Percentiles rank a stretch among this genome's conserved stretches.
phyloP scores from a whole-genome alignment of 2,113 vertebrate species.

The Calidris pugnax region DNA sequence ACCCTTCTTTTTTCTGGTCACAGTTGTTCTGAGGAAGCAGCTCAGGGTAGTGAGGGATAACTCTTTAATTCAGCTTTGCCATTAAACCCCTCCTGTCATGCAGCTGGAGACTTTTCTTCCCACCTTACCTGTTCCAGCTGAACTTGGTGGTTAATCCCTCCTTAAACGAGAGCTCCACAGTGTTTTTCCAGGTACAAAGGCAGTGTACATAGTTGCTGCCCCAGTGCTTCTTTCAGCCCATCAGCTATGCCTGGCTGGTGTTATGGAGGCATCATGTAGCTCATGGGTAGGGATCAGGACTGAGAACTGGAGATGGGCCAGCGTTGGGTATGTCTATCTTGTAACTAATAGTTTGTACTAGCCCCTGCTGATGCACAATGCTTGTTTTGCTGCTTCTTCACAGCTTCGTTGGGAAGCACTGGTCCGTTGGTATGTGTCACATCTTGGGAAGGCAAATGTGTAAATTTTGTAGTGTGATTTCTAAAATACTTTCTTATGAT shows the following conservation, averaged over 20 bases:
- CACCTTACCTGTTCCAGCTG: background rate
- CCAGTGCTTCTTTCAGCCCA: background rate
- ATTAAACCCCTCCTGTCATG: background rate
- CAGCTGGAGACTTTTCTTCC: background rate
- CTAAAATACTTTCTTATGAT: background rate
- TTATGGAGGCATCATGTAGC: background rate
- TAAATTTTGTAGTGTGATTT: background rate
- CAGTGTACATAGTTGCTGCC: rapidly evolving
- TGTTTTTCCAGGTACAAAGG: background rate
- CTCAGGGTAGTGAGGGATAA: background rate
- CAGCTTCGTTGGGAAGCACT: background rate
- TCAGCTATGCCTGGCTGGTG: background rate
- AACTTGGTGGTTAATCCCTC: background rate
- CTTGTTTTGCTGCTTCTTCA: background rate
- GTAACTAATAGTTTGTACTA: background rate
- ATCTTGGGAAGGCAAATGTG: background rate
- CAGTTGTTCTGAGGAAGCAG: background rate
- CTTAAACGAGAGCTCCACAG: background rate
- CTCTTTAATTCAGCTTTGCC: background rate
- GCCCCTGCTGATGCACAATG: background rate
- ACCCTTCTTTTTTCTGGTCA: background rate
- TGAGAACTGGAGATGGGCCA: background rate
- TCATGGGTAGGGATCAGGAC: background rate
- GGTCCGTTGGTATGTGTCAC: background rate
- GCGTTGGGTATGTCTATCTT: background rate